Evolutionary conservation across 2,113 vertebrate genomes (phyloP).

Genomic region (Neopipo cinnamomea): DNA sequence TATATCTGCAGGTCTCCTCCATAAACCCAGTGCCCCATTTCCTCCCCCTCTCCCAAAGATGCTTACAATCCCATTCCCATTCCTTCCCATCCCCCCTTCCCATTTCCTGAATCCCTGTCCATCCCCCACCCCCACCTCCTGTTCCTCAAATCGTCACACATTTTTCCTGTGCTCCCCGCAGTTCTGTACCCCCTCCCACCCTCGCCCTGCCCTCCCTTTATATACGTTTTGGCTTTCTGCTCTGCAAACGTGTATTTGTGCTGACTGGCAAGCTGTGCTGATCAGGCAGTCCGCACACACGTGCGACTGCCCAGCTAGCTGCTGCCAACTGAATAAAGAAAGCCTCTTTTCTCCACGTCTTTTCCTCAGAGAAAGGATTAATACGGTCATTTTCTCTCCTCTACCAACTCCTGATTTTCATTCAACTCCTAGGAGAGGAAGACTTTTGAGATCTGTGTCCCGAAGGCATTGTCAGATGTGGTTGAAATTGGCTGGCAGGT

Average conservation of each 20-base stretch:
- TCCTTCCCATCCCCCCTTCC: no score
- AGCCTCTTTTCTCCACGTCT: neutral
- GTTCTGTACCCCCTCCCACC: neutral
- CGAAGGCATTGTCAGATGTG: constrained; percentile 18
- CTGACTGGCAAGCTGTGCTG: neutral
- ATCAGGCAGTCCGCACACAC: neutral
- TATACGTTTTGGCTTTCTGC: neutral
- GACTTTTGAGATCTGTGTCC: constrained; percentile 22
- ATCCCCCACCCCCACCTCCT: neutral
- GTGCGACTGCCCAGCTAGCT: neutral
- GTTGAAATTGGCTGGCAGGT: constrained; percentile 15
- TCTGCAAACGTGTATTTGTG: neutral
- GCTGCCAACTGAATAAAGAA: neutral
- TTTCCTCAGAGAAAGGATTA: constrained; percentile 10
- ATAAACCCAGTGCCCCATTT: neutral
- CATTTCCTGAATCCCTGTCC: neutral
- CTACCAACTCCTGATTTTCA: neutral
- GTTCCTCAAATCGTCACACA: neutral
- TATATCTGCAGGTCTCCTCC: neutral
- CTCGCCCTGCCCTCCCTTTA: neutral
- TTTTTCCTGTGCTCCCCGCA: neutral
- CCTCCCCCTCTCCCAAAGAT: neutral
- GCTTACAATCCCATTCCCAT: neutral
- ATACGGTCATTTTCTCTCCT: neutral
- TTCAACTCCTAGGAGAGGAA: constrained; percentile 5